Percentiles rank a stretch among this genome's conserved stretches.
phyloP scores from a whole-genome alignment of 1,140 invertebrate species.

The Mercenaria mercenaria region DNA sequence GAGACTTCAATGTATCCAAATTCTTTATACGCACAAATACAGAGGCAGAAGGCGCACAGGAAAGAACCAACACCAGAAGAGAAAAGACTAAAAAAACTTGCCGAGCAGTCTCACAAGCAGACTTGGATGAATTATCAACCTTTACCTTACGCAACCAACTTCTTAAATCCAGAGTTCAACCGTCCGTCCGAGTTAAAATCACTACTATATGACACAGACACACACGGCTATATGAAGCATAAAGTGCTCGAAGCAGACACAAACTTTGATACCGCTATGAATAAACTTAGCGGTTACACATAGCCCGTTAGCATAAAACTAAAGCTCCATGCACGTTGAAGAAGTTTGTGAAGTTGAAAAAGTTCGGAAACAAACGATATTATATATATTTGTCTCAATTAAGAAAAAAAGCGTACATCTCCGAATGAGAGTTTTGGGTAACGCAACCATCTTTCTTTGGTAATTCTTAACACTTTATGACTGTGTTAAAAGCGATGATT shows the following conservation, averaged over 20 bases:
- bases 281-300: slow-evolving; percentile 69
- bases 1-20: slow-evolving; percentile 52
- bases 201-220: slow-evolving; percentile 50
- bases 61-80: slow-evolving; percentile 43
- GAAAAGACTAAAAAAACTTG: background rate
- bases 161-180: slow-evolving; percentile 80
- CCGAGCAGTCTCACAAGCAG: slow-evolving; percentile 16
- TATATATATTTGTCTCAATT: too few relatives aligned
- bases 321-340: too few relatives aligned
- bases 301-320: too few relatives aligned
- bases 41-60: slow-evolving; percentile 24
- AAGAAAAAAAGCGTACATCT: too few relatives aligned
- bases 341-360: too few relatives aligned
- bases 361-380: too few relatives aligned
- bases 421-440: too few relatives aligned
- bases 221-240: slow-evolving; percentile 57
- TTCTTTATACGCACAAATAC: slow-evolving; percentile 49
- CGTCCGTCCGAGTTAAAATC: slow-evolving; percentile 71
- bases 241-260: slow-evolving; percentile 72
- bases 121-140: slow-evolving; percentile 79
- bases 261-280: slow-evolving; percentile 77
- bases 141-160: slow-evolving; percentile 73
- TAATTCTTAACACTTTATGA: too few relatives aligned
- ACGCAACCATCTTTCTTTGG: too few relatives aligned
- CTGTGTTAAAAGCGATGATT: too few relatives aligned